These are phyloP conservation scores for Acanthosepion lycidas DNA, from an alignment of 2,888 invertebrate genomes.

Conservation along the genomic window DNA sequence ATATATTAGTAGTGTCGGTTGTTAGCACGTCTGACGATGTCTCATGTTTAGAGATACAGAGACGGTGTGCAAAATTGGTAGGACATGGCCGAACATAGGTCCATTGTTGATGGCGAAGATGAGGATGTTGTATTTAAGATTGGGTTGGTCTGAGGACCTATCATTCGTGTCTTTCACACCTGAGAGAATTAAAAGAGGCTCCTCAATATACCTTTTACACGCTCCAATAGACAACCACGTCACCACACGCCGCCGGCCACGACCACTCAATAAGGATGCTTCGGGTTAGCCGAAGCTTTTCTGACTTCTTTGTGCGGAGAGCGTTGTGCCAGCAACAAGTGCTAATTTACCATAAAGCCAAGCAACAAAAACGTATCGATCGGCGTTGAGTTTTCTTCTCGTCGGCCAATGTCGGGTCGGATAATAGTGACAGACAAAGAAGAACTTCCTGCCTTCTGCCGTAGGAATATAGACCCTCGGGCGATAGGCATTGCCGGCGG, in stretches of 20 bases:
- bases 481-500: not conserved
- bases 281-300: not conserved
- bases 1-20: no score
- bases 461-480: not conserved
- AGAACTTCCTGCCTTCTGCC: not conserved
- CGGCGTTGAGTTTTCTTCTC: not conserved
- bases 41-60: no score
- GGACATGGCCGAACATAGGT: not conserved
- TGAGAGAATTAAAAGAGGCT: not conserved
- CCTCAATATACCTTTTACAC: conserved; percentile 13
- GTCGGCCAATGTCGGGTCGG: not conserved
- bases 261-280: not conserved
- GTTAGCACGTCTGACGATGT: no score
- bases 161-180: not conserved
- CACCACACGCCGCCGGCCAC: not conserved
- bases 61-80: not conserved
- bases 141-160: not conserved
- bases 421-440: not conserved
- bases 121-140: not conserved
- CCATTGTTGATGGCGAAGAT: not conserved
- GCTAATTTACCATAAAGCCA: conserved; percentile 41
- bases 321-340: conserved; percentile 41
- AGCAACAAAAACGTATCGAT: conserved; percentile 43
- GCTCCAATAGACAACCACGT: not conserved
- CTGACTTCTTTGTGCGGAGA: conserved; percentile 1